Conservation (phyloP, 2,888 invertebrate species). For the Agrotis segetum region DNA sequence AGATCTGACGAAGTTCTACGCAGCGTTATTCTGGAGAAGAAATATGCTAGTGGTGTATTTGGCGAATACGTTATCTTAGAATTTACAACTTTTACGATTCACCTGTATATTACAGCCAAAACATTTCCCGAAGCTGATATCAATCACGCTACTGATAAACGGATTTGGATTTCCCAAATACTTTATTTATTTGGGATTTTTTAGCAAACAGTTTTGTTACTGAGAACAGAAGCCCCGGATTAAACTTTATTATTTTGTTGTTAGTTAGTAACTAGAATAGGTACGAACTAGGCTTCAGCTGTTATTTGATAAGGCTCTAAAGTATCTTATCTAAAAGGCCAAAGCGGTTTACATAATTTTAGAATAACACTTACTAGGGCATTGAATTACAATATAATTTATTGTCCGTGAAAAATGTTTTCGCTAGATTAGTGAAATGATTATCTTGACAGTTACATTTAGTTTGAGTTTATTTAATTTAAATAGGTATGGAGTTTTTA, state of each 20-base stretch:
- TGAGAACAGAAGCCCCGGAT: conserved; percentile 1
- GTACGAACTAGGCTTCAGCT: conserved; percentile 31
- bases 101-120: conserved; percentile 28
- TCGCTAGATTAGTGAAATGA: conserved; percentile 26
- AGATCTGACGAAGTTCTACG: conserved; percentile 72
- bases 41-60: conserved; percentile 37
- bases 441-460: conserved; percentile 27
- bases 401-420: conserved; percentile 33
- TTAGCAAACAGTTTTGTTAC: conserved; percentile 15
- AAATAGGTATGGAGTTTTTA: background rate
- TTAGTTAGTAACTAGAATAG: conserved; percentile 23
- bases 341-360: conserved; percentile 60
- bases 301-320: conserved; percentile 52
- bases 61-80: conserved; percentile 50
- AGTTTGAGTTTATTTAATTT: background rate
- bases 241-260: background rate
- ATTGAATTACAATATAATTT: conserved; percentile 50
- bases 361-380: conserved; percentile 39
- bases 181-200: conserved; percentile 16
- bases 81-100: conserved; percentile 54
- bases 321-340: conserved; percentile 60
- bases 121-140: conserved; percentile 15
- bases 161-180: conserved; percentile 35
- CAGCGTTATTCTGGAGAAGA: conserved; percentile 56
- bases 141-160: conserved; percentile 28